These are phyloP conservation scores for Palythoa caribaeorum DNA, from an alignment of 92 coral and sea anemone species.

Conservation along the genomic window DNA sequence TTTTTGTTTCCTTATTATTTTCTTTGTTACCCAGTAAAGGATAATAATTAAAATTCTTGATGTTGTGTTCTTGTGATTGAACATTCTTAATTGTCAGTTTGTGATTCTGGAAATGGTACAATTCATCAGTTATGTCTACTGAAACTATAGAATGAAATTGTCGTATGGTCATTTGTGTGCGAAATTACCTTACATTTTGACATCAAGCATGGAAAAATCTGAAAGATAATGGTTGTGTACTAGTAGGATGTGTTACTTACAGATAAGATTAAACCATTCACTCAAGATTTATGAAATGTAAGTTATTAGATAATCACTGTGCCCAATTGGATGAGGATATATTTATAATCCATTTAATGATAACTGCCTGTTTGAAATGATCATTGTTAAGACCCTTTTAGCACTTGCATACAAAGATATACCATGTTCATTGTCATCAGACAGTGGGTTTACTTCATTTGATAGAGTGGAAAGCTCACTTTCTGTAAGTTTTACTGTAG, in stretches of 20 bases:
- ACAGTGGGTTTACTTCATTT: slow-evolving; percentile 56
- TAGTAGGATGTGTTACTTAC: slow-evolving; percentile 2
- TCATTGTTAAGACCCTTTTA: background rate
- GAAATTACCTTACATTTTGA: slow-evolving; percentile 15
- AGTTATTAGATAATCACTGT: slow-evolving; percentile 2
- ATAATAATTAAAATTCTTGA: background rate
- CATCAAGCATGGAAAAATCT: slow-evolving; percentile 17
- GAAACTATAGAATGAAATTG: background rate
- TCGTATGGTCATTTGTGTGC: slow-evolving; percentile 3
- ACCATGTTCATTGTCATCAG: slow-evolving; percentile 67
- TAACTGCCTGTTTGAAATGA: background rate
- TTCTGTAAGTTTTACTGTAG: slow-evolving; percentile 62
- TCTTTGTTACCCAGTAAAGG: slow-evolving; percentile 8
- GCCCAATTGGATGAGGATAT: slow-evolving; percentile 2
- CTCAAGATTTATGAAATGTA: slow-evolving; percentile 17
- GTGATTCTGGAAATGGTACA: slow-evolving; percentile 21
- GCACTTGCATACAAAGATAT: slow-evolving; percentile 19
- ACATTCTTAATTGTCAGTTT: slow-evolving; percentile 9
- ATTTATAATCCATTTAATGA: background rate
- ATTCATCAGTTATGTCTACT: slow-evolving; percentile 9
- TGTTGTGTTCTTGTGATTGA: slow-evolving; percentile 14
- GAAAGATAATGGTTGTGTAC: background rate
- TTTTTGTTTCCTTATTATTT: slow-evolving; percentile 17
- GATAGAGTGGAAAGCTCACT: slow-evolving; percentile 51
- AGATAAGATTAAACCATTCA: slow-evolving; percentile 7